These are phyloP conservation scores for Ditylenchus dipsaci DNA, from an alignment of 1,140 invertebrate species.

Conservation along the genomic window DNA sequence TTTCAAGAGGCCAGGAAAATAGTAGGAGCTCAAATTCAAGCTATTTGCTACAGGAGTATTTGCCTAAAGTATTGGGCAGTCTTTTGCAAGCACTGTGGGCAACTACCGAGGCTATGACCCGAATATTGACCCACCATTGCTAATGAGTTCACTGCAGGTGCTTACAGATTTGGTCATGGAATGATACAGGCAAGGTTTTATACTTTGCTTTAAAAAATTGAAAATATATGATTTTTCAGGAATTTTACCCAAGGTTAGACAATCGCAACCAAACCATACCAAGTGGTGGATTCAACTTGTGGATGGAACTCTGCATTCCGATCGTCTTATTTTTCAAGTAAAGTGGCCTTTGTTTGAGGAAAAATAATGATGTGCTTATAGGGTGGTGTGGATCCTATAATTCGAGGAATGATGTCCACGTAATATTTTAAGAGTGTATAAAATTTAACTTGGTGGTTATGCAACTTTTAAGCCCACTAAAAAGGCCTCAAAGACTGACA, in stretches of 20 bases:
- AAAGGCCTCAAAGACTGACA: constrained; percentile 53
- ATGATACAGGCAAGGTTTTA: constrained; percentile 59
- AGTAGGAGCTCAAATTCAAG: constrained; percentile 60
- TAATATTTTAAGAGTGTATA: background rate
- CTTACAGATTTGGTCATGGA: constrained; percentile 67
- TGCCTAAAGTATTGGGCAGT: constrained; percentile 54
- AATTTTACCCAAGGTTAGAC: constrained; percentile 55
- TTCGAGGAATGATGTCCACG: constrained; percentile 52
- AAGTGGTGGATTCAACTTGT: constrained; percentile 44
- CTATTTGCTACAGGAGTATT: constrained; percentile 53
- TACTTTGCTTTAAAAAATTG: background rate
- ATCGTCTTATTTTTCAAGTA: constrained; percentile 52
- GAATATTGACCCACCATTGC: constrained; percentile 65
- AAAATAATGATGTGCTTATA: constrained; percentile 15
- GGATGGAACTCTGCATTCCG: constrained; percentile 55
- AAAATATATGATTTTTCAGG: constrained; percentile 22
- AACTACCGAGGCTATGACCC: constrained; percentile 64
- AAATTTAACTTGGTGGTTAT: background rate
- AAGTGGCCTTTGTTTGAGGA: background rate
- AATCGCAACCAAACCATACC: constrained; percentile 47
- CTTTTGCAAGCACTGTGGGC: constrained; percentile 58
- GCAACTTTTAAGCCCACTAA: constrained; percentile 32
- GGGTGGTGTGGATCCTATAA: constrained; percentile 53
- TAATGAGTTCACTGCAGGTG: constrained; percentile 68
- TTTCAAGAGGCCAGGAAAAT: constrained; percentile 70